A percentile compares a stretch with the other conserved stretches of the same genome.
These are phyloP conservation scores for Ceraclea dissimilis DNA, from an alignment of 2,888 invertebrate species.

Conservation along the genomic window DNA sequence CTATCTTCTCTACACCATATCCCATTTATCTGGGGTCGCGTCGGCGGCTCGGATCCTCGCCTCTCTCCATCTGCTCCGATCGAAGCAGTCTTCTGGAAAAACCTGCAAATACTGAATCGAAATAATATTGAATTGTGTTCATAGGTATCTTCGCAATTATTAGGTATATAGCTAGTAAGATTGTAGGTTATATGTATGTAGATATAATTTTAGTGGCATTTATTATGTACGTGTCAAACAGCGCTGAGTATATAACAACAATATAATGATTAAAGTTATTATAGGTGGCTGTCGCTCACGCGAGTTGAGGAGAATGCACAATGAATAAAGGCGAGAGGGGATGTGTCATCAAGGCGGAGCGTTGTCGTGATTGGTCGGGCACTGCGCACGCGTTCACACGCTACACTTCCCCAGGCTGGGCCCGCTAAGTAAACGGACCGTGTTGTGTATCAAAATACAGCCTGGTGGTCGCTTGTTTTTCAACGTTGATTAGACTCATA, in stretches of 20 bases:
- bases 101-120: too few species aligned
- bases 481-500: constrained; percentile 42
- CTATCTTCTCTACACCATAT: too few species aligned
- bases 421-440: constrained; percentile 70
- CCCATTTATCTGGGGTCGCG: too few species aligned
- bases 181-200: too few species aligned
- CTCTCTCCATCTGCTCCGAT: too few species aligned
- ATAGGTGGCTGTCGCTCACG: not conserved
- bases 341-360: constrained; percentile 14
- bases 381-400: constrained; percentile 28
- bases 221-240: not conserved
- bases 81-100: too few species aligned
- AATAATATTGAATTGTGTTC: too few species aligned
- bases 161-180: too few species aligned
- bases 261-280: not conserved
- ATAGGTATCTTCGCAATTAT: too few species aligned
- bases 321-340: not conserved
- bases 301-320: not conserved
- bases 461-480: constrained; percentile 57
- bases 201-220: not conserved
- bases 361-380: constrained; percentile 26
- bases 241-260: not conserved
- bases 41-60: too few species aligned
- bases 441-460: constrained; percentile 81
- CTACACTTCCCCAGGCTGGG: constrained; percentile 46